Evolutionary conservation across 2,797 vertebrate genomes (phyloP), one percentile per base, ranked within the genome.

Genomic region (Arctocebus calabarensis): DNA sequence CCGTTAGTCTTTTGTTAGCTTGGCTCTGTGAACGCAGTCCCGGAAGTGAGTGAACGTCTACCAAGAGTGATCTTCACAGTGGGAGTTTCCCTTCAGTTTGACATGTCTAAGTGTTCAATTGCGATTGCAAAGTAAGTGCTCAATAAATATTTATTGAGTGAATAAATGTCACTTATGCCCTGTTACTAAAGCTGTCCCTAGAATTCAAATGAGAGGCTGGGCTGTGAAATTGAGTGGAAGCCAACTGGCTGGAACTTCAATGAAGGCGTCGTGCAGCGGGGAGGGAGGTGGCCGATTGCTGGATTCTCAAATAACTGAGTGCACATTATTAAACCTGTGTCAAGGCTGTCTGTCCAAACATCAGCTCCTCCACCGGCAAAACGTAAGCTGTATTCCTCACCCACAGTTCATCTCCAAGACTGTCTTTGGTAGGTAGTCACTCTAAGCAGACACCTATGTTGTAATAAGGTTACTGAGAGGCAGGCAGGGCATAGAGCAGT

Each of bases 251-350:
- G 68, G 29, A 40, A 3, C 32, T 2, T 0, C 43, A 3, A 2
- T 2, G 1, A 25, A 7, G 19, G 45, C 1, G 5, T 12, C 2
- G 4, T 27, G 29, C 17, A 3, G 55, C 6, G 11, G 11, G 12
- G 19, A 0, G 16, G n/a, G n/a, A 25, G 48, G 52, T 5, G 3
- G 22, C 1, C 2, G 17, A 14, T 2, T 32, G 0, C 0, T 2
- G 22, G 20, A 10, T 4, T 4, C 40, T 5, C 1, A 16, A 14
- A 27, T 0, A 12, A 2, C 10, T 0, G n/a, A 7, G 0, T 3
- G 7, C 1, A 2, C 29, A 1, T 0, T 20, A 3, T 0, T 16
- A 9, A 11, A 55, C 5, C n/a, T 0, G 4, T 0, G 25, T 19
- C 16, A 0, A 0, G 9, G 4, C 43, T 32, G 10, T 4, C 55